Evolutionary conservation across 2,113 vertebrate species (phyloP), one percentile per base, ranked within the genome.

Genomic region (Phyllopteryx taeniolatus): DNA sequence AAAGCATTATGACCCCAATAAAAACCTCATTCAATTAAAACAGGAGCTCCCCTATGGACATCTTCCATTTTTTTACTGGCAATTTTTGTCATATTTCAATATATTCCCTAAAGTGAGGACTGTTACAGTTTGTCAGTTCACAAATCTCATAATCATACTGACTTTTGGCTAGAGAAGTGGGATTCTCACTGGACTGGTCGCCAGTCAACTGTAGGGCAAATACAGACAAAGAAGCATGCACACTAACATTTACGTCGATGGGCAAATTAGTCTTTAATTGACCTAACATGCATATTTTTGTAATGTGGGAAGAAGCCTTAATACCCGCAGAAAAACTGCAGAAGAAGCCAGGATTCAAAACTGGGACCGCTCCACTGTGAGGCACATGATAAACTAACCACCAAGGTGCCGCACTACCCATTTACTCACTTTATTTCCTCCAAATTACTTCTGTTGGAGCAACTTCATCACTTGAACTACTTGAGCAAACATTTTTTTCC

Each of bases 401-500:
- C 49, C 19, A 51, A 17, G 6, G 49, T 17, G 19, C 7, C 0
- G 10, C 20, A 6, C n/a, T 22, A 8, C 20, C 54, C 10, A 22
- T 31, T 31, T 59, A 22, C 56, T 31, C 56, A 13, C 22, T 31
- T 39, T 59, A 68, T 51, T 78, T 77, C 42, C 20, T 63, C 17
- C 35, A 35, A 17, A 35, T 39, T 33, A 35, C n/a, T 73, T 51
- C 57, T 27, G 31, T 62, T 74, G 43, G 2, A 1, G n/a, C 17
- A 46, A 78, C 43, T 31, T 20, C 61, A 67, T 68, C 51, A 5
- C 56, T 59, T 59, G 56, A 66, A 70, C 76, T 27, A 39, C 51
- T 71, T 69, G 17, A 77, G 70, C 72, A 54, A 79, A 81, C 62
- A 33, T 17, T 78, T 72, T 49, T 35, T 53, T 65, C 77, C 64